Evolutionary conservation across 2,113 vertebrate species (phyloP).

Genomic region (Saguinus imperator): DNA sequence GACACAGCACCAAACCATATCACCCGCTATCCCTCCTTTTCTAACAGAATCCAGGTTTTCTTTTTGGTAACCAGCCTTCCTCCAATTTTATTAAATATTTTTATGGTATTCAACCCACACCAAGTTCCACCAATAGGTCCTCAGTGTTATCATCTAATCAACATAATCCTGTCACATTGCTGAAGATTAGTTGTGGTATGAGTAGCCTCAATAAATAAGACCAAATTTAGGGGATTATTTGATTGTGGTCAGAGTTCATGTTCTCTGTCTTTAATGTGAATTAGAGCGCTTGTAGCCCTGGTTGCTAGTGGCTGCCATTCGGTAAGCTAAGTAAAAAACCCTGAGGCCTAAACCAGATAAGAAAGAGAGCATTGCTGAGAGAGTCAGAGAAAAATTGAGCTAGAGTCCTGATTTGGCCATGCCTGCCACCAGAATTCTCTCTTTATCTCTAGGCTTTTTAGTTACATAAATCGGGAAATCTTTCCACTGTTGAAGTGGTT

Average conservation of each 20-base stretch:
- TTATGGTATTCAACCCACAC: neutral
- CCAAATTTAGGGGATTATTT: neutral
- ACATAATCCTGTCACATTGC: neutral
- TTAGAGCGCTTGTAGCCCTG: neutral
- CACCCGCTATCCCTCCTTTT: neutral
- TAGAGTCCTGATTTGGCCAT: neutral
- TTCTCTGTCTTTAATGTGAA: neutral
- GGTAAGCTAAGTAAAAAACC: neutral
- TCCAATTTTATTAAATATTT: neutral
- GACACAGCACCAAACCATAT: too few relatives aligned
- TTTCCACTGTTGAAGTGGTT: neutral
- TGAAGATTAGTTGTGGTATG: neutral
- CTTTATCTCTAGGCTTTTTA: neutral
- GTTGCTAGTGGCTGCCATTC: neutral
- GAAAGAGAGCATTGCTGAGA: neutral
- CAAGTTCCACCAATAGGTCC: neutral
- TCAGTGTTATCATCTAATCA: neutral
- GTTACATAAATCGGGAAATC: neutral
- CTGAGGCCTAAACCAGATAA: neutral
- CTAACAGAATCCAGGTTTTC: neutral
- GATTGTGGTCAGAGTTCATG: neutral
- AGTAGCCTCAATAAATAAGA: neutral
- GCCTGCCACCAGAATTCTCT: neutral
- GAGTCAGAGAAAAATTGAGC: neutral
- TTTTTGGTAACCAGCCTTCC: neutral